phyloP scores from a whole-genome alignment of 2,888 invertebrate species.

The Eretmocerus hayati region DNA sequence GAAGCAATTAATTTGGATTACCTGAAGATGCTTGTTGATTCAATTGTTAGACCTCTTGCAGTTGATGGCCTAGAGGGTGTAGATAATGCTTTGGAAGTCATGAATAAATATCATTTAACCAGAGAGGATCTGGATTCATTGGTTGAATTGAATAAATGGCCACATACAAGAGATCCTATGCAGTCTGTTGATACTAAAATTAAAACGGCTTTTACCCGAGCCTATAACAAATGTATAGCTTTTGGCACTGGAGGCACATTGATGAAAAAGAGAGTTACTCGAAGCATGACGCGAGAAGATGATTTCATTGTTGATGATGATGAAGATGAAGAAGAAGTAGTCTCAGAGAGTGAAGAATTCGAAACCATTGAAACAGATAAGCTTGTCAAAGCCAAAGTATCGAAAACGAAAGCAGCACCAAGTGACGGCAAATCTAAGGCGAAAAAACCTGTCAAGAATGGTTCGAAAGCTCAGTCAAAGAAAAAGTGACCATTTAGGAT shows the following conservation, averaged over 20 bases:
- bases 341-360: conserved; percentile 7
- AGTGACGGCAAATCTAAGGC: conserved; percentile 4
- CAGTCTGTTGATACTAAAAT: conserved; percentile 69
- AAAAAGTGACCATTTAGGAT: neutral
- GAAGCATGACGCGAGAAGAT: conserved; percentile 47
- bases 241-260: conserved; percentile 56
- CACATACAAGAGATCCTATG: conserved; percentile 69
- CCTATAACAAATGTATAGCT: conserved; percentile 79
- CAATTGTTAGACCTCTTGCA: conserved; percentile 71
- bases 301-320: conserved; percentile 54
- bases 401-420: conserved; percentile 8
- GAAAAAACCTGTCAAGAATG: conserved; percentile 4
- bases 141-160: conserved; percentile 80
- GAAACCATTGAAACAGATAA: conserved; percentile 19
- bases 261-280: conserved; percentile 50
- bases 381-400: conserved; percentile 16
- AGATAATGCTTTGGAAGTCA: conserved; percentile 59
- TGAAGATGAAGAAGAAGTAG: conserved; percentile 29
- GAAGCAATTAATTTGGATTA: conserved; percentile 84
- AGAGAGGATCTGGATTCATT: conserved; percentile 89
- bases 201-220: conserved; percentile 88
- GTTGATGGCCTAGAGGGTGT: conserved; percentile 66
- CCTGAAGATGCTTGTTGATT: conserved; percentile 66
- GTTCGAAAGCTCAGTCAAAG: neutral
- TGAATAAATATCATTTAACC: conserved; percentile 78